These are phyloP conservation scores for Paradisaea rubra DNA, from an alignment of 2,113 vertebrate genomes.

Conservation along the genomic window DNA sequence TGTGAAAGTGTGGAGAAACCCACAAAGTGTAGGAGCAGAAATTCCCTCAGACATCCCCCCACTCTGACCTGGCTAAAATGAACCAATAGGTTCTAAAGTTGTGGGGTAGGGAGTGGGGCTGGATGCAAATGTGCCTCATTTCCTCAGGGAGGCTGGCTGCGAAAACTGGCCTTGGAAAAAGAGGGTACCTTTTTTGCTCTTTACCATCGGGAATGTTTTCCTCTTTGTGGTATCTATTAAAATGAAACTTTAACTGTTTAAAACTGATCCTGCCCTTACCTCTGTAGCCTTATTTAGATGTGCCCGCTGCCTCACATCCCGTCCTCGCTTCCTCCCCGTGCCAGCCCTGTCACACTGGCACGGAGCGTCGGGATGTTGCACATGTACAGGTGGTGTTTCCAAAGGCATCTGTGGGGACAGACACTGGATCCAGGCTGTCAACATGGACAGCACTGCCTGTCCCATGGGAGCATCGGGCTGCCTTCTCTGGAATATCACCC, in stretches of 20 bases:
- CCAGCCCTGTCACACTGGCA: not conserved
- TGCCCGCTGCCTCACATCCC: accelerated
- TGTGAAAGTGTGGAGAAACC: not conserved
- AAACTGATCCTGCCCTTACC: not conserved
- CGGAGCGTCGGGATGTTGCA: accelerated
- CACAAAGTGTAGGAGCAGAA: not conserved
- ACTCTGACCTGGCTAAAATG: not conserved
- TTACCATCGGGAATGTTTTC: accelerated
- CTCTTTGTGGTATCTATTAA: not conserved
- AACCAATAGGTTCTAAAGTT: not conserved
- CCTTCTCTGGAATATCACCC: not conserved
- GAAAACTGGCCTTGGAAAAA: not conserved
- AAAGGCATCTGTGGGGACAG: not conserved
- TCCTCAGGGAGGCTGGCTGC: not conserved
- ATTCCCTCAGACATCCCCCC: not conserved
- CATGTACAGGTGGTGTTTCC: not conserved
- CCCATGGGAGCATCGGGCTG: not conserved
- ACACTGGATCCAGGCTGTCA: not conserved
- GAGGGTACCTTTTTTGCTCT: not conserved
- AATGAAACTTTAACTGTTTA: not conserved
- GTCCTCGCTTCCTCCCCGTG: not conserved
- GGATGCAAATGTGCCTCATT: accelerated
- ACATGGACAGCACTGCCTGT: not conserved
- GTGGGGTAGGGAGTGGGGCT: too few relatives aligned
- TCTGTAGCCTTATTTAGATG: not conserved